phyloP scores from a whole-genome alignment of 2,888 invertebrate species.

The Lasioglossum lativentre region DNA sequence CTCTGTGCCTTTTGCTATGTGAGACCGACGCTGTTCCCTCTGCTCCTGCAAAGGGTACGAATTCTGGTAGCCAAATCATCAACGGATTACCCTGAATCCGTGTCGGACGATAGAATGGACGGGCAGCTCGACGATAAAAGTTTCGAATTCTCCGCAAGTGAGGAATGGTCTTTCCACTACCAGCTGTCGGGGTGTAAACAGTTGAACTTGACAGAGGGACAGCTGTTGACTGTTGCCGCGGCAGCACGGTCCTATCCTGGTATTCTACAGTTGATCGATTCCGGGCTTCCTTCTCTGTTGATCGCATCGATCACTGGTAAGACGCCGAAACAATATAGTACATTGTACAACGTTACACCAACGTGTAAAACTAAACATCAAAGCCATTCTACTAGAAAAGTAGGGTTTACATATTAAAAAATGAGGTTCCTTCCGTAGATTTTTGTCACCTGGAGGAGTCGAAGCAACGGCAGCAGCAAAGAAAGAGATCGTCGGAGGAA shows the following conservation, averaged over 20 bases:
- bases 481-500: conserved; percentile 63
- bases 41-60: conserved; percentile 90
- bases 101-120: conserved; percentile 87
- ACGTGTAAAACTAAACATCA: too few relatives aligned
- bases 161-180: conserved; percentile 87
- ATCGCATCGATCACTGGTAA: conserved; percentile 86
- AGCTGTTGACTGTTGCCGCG: conserved; percentile 91
- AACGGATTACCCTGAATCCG: conserved; percentile 86
- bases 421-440: conserved; percentile 61
- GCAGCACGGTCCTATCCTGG: conserved; percentile 93
- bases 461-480: conserved; percentile 60
- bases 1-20: conserved; percentile 95
- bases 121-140: conserved; percentile 91
- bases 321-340: background rate
- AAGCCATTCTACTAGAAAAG: background rate
- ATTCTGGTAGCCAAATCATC: conserved; percentile 86
- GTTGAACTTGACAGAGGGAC: conserved; percentile 87
- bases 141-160: conserved; percentile 84
- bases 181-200: conserved; percentile 86
- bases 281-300: conserved; percentile 89
- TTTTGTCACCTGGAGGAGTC: conserved; percentile 78
- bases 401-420: background rate
- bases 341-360: too few relatives aligned
- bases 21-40: conserved; percentile 91
- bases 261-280: conserved; percentile 91